phyloP scores from a whole-genome alignment of 2,797 vertebrate genomes.

The Lacerta viridis region DNA sequence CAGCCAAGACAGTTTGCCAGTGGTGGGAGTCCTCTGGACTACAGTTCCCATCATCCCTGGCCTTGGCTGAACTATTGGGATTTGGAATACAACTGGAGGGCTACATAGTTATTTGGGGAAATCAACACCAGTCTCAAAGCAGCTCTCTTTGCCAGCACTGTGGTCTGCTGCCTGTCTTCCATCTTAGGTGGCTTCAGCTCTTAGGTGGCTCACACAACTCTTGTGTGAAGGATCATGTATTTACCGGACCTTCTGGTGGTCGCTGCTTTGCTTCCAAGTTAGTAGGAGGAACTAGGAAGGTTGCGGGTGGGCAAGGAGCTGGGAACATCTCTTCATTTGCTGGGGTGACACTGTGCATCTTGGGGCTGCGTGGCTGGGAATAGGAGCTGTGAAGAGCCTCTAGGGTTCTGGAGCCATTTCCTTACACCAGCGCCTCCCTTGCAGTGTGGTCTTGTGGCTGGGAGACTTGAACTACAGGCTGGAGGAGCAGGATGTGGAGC shows the following conservation, averaged over 20 bases:
- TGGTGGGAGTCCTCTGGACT: too few species aligned
- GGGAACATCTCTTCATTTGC: not conserved
- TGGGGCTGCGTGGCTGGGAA: not conserved
- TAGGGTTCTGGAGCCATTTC: conserved; percentile 5
- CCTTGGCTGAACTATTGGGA: too few species aligned
- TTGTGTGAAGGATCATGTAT: not conserved
- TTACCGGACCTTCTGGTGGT: not conserved
- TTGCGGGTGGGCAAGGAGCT: not conserved
- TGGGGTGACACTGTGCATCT: not conserved
- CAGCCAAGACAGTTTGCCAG: not conserved
- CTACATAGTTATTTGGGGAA: too few species aligned
- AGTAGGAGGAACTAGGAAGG: not conserved
- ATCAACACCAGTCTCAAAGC: too few species aligned
- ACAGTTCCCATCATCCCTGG: not conserved
- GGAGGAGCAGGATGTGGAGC: conserved; percentile 89
- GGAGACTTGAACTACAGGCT: conserved; percentile 98
- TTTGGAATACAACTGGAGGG: too few species aligned
- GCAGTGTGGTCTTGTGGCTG: conserved; percentile 93
- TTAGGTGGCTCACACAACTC: too few species aligned
- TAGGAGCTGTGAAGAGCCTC: not conserved
- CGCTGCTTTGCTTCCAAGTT: not conserved
- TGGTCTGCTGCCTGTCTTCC: too few species aligned
- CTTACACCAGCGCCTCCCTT: conserved; percentile 30
- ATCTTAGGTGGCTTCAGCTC: not conserved
- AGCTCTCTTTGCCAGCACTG: too few species aligned